Percentiles rank a stretch among this genome's conserved stretches.
These are phyloP conservation scores for Labeo rohita DNA, from an alignment of 2,113 vertebrate species.

Conservation along the genomic window DNA sequence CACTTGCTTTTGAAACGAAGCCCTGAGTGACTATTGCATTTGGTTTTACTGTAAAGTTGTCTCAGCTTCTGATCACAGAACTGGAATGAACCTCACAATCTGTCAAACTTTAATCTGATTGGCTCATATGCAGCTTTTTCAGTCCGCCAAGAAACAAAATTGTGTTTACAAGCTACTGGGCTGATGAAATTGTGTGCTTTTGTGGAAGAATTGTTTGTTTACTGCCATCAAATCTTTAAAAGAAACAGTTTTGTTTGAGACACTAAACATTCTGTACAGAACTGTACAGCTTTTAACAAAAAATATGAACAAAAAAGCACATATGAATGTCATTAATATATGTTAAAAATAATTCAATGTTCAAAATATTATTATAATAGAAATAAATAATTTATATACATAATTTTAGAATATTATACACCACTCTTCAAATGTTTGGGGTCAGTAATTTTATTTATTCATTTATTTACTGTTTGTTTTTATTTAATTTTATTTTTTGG, in stretches of 20 bases:
- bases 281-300: neutral
- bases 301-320: neutral
- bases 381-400: neutral
- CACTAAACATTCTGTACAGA: neutral
- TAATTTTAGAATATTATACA: neutral
- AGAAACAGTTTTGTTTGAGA: neutral
- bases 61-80: neutral
- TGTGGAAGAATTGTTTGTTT: neutral
- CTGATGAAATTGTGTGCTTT: neutral
- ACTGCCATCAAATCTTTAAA: neutral
- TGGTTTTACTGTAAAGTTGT: neutral
- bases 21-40: neutral
- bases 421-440: neutral
- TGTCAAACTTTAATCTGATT: neutral
- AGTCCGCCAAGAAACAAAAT: slow-evolving; percentile 2
- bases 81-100: neutral
- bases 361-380: neutral
- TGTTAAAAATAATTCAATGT: neutral
- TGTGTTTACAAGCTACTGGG: slow-evolving; percentile 21
- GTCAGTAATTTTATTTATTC: neutral
- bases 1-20: neutral
- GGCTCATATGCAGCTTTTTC: neutral
- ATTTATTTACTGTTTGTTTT: neutral
- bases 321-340: neutral
- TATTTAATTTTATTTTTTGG: no score